Conservation (phyloP, 2,797 vertebrate species). For the Fratercula arctica region DNA sequence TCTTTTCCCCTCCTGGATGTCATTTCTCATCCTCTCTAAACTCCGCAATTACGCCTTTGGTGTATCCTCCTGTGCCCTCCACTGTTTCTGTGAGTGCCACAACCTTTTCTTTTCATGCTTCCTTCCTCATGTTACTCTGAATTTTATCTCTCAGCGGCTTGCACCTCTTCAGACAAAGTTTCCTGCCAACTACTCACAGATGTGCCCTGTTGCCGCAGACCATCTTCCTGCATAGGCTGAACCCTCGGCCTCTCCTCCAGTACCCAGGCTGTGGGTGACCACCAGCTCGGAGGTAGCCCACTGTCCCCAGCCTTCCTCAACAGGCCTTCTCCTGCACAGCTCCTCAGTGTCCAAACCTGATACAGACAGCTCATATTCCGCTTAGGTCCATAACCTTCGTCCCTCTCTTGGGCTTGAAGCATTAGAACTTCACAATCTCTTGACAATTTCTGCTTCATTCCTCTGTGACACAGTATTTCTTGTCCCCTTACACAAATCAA, state of each 20-base stretch:
- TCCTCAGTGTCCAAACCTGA: no score
- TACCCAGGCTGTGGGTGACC: neutral
- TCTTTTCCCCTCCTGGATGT: neutral
- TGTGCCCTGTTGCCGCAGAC: neutral
- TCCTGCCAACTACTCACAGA: neutral
- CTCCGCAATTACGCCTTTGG: neutral
- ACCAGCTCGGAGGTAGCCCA: fast-evolving
- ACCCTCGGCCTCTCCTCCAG: neutral
- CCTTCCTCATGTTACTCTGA: neutral
- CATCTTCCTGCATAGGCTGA: neutral
- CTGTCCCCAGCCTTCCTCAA: neutral
- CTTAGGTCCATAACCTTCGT: neutral
- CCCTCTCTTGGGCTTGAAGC: neutral
- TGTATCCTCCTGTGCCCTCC: neutral
- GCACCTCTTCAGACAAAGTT: neutral
- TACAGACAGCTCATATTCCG: neutral
- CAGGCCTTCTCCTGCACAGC: neutral
- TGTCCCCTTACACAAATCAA: neutral
- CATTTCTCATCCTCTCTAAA: neutral
- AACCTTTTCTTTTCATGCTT: neutral
- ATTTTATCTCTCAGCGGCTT: neutral
- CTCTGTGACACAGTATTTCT: neutral
- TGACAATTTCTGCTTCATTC: neutral
- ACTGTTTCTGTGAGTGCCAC: neutral
- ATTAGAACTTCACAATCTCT: neutral